Evolutionary conservation across 1,140 invertebrate genomes (phyloP), one percentile per base, ranked within the genome.

Genomic region (Holotrichia oblita): DNA sequence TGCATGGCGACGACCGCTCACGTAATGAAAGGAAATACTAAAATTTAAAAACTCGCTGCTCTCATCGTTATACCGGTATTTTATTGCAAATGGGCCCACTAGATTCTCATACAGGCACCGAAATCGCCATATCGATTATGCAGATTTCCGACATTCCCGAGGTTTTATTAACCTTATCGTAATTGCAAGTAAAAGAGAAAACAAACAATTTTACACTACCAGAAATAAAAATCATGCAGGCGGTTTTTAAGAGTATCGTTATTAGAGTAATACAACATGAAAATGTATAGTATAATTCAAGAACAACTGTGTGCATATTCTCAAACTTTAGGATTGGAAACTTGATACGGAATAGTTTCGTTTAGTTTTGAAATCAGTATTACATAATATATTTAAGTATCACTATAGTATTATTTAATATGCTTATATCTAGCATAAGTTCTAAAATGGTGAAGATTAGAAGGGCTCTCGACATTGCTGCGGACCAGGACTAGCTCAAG

Each of bases 81-180:
- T 72, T 40, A 72, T 72, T 72, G 64, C 64, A 72, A 72, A 72
- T 72, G 64, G 22, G 64, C 24, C 34, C 64, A 72, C 64, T 40
- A 72, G 12, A n/a, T 72, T 22, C 64, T 72, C 64, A 72, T 72
- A 72, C 64, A 72, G 34, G 64, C 34, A 72, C 64, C n/a, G 22
- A 72, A 72, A 72, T 72, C 64, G 64, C 24, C 64, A 72, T 55
- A 55, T 72, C 64, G 64, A 72, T 72, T 72, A 72, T 72, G 64
- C 64, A 72, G 24, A 72, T 72, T 72, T 72, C 17, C 34, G 9
- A 72, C 64, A 27, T 34, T 27, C 24, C 24, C 64, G 64, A 40
- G n/a, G 64, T 72, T 72, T 72, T 72, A 72, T 72, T 72, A 22
- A 72, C 24, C 64, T 72, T 72, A 72, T 72, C 64, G 24, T 72